Conservation (phyloP, 2,113 vertebrate species). For the Gymnocephalus cernua region DNA sequence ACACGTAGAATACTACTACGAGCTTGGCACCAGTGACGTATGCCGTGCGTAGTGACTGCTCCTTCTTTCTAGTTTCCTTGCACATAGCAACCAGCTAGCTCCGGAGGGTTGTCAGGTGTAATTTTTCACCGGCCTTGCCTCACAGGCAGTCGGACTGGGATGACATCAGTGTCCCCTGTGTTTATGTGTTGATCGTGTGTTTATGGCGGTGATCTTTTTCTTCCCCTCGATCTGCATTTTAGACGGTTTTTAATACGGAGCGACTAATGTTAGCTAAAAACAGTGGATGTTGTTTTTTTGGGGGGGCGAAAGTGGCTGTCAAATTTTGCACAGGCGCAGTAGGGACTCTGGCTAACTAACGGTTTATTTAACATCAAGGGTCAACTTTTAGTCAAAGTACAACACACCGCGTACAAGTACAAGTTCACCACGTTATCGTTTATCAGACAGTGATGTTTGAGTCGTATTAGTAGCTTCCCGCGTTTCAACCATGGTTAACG, state of each 20-base stretch:
- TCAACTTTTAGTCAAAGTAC: constrained; percentile 35
- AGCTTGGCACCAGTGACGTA: too few relatives aligned
- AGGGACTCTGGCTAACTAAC: constrained; percentile 37
- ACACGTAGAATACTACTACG: too few relatives aligned
- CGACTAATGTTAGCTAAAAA: constrained; percentile 34
- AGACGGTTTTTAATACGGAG: background rate
- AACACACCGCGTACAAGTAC: too few relatives aligned
- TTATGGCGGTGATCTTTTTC: background rate
- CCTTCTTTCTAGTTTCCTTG: too few relatives aligned
- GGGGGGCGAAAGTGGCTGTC: constrained; percentile 53
- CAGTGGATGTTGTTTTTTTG: constrained; percentile 48
- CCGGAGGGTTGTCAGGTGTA: constrained; percentile 69
- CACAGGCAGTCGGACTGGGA: constrained; percentile 7
- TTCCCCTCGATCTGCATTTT: background rate
- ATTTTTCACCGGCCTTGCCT: constrained; percentile 64
- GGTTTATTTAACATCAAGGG: constrained; percentile 25
- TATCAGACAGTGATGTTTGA: background rate
- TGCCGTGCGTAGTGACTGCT: too few relatives aligned
- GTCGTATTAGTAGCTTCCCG: background rate
- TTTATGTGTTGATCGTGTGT: rapidly evolving
- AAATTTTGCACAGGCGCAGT: constrained; percentile 65
- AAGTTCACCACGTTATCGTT: too few relatives aligned
- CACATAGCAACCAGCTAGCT: constrained; percentile 63
- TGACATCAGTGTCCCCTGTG: background rate
- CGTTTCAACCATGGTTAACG: too few relatives aligned